These are phyloP conservation scores for Bombycilla garrulus DNA, from an alignment of 2,113 vertebrate species.

Conservation along the genomic window DNA sequence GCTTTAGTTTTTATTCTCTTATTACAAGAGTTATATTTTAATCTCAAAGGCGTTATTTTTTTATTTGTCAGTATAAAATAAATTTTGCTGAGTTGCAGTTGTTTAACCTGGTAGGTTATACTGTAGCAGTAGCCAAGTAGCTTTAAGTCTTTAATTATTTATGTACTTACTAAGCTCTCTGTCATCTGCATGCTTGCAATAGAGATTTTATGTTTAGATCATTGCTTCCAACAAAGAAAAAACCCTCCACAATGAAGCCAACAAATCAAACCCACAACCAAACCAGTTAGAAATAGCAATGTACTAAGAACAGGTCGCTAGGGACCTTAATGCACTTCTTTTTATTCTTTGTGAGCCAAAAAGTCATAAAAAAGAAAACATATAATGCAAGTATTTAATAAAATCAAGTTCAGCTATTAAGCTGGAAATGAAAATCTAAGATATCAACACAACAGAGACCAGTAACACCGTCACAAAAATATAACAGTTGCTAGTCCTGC, in stretches of 20 bases:
- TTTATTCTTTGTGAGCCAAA: background rate
- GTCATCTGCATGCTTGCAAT: background rate
- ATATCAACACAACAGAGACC: background rate
- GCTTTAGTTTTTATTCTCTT: background rate
- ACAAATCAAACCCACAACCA: background rate
- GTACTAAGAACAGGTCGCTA: background rate
- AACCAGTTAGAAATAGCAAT: background rate
- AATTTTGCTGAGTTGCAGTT: background rate
- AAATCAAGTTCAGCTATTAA: background rate
- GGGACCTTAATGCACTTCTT: background rate
- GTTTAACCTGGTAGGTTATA: background rate
- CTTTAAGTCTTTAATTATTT: conserved; percentile 12
- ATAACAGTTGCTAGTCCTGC: background rate
- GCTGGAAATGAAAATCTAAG: background rate
- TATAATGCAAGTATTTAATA: conserved; percentile 6
- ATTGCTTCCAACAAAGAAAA: background rate
- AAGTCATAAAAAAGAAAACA: conserved; percentile 10
- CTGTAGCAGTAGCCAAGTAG: background rate
- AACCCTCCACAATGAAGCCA: background rate
- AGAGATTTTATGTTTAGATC: background rate
- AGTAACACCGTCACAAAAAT: background rate
- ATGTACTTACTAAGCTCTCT: background rate
- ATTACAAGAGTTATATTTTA: background rate
- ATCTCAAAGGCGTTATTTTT: background rate
- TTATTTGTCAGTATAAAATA: background rate